A percentile compares a stretch with the other conserved stretches of the same genome.
These are phyloP conservation scores for Rhinoderma darwinii DNA, from an alignment of 2,113 vertebrate species.

Conservation along the genomic window DNA sequence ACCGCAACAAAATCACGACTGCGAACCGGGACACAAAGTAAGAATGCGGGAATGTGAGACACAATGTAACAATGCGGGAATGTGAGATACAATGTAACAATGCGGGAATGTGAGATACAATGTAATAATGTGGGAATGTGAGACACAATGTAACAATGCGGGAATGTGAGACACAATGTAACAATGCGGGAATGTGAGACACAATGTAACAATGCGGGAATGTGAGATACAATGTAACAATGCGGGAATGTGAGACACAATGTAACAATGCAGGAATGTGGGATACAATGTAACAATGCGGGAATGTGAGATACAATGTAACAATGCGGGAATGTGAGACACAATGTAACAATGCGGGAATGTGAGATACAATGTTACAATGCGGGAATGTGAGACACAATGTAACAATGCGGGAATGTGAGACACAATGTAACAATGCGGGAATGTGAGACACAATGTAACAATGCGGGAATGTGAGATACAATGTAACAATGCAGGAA, in stretches of 20 bases:
- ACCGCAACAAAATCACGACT: background rate
- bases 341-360: background rate
- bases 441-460: background rate
- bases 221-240: background rate
- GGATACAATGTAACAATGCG: background rate
- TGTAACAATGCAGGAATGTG: background rate
- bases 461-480: background rate
- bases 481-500: background rate
- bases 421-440: background rate
- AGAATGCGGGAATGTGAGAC: no score
- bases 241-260: background rate
- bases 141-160: background rate
- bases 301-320: background rate
- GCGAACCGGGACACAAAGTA: background rate
- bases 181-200: background rate
- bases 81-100: background rate
- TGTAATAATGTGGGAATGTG: background rate
- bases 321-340: background rate
- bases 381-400: background rate
- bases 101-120: background rate
- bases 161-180: background rate
- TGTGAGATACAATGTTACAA: background rate
- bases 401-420: background rate
- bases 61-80: background rate
- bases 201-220: background rate